Base-by-base conservation (phyloP, 2,797 vertebrate species). In the Sarcophilus harrisii region DNA sequence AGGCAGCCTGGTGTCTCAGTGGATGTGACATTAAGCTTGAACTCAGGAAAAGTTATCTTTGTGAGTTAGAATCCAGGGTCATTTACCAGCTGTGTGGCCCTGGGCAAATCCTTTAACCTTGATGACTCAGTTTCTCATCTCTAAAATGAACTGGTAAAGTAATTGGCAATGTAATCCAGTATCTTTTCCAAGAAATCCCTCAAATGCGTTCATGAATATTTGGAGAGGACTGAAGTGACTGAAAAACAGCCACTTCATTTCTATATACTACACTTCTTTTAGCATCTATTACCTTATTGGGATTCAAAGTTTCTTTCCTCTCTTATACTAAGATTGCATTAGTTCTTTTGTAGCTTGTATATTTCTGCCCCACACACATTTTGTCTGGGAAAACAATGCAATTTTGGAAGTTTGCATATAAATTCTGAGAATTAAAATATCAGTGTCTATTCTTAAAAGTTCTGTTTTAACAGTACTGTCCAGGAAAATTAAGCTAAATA, bases 301-400 rank as follows among this genome's bases (percentile, higher is more conserved):
- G 8, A 9, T 38, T 1, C 73, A 81, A 73, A 81, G 73, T 81
- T 45, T 24, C 73, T 45, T 81, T 45, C 38, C 73, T 81, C 38
- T 27, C 21, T 0, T 45, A 38, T 81, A 6, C 18, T 81, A 45
- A 81, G n/a, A 38, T 73, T n/a, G 66, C 62, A 66, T n/a, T n/a
- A 66, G 12, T 14, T 62, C 58, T 62, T 73, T 38, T 59, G 8
- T 55, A 90, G 21, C 90, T 4, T 52, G 55, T 32, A 90, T 4
- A 16, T 90, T 55, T 90, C 12, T 52, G 52, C 27, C 21, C 28
- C 1, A 90, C 30, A 30, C 4, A 16, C 4, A 90, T 90, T 52
- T 91, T 95, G 92, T 96, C 93, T 96, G 91, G 57, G 97, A 95
- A 97, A 98, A 97, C 95, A 92, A 96, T 58, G 95, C 55, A 95